These are phyloP conservation scores for Diabrotica undecimpunctata DNA, from an alignment of 1,140 invertebrate species.

Conservation along the genomic window DNA sequence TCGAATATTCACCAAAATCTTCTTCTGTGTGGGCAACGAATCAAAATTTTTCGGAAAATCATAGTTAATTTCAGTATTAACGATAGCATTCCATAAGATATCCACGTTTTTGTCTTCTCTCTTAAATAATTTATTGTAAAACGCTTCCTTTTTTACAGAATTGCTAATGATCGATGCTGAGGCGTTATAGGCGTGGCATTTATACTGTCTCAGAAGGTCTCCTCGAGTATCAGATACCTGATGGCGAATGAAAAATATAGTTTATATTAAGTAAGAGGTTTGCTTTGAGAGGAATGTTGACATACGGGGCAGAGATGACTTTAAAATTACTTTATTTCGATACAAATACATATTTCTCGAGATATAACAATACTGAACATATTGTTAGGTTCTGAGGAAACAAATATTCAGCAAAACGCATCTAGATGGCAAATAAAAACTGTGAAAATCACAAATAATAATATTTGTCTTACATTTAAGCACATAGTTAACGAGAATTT, in stretches of 20 bases:
- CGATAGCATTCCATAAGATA: slow-evolving; percentile 50
- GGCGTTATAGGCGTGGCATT: slow-evolving; percentile 36
- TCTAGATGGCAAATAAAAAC: too few species aligned
- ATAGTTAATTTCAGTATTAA: slow-evolving; percentile 48
- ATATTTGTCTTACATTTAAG: too few species aligned
- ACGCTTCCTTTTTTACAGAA: slow-evolving; percentile 38
- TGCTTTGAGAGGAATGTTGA: too few species aligned
- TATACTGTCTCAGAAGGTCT: slow-evolving; percentile 29
- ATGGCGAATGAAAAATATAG: background rate
- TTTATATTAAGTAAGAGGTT: too few species aligned
- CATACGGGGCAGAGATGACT: too few species aligned
- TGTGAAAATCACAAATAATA: too few species aligned
- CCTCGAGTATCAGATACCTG: background rate
- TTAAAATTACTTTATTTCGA: too few species aligned
- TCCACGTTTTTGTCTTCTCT: slow-evolving; percentile 40
- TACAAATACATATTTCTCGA: too few species aligned
- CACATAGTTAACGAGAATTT: too few species aligned
- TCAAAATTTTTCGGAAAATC: slow-evolving; percentile 47
- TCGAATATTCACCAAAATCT: slow-evolving; percentile 50
- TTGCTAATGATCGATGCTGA: slow-evolving; percentile 31
- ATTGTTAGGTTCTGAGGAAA: too few species aligned
- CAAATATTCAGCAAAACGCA: too few species aligned
- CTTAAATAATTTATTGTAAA: slow-evolving; percentile 38
- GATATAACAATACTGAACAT: too few species aligned
- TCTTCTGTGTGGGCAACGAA: slow-evolving; percentile 46